Evolutionary conservation across 23 tunicate genomes (phyloP), one percentile per base, ranked within the genome.

Genomic region (Styela clava): DNA sequence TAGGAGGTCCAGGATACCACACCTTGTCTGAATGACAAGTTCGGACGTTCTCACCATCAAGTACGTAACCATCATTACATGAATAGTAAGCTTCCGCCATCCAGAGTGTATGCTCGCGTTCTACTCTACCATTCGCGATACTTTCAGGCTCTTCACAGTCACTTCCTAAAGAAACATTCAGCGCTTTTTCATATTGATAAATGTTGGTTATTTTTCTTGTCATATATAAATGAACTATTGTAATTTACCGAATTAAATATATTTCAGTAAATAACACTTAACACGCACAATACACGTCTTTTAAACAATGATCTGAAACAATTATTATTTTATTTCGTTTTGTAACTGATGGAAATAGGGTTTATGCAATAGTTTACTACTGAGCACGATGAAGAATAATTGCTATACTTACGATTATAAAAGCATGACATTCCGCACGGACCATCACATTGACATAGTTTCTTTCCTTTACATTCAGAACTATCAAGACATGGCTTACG

Each of bases 11-110:
- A 26, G 71, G 71, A 65, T 65, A 65, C 71, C 71, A 65, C 16
- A 5, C 16, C 71, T 65, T 65, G 16, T 65, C 71, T 5, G 71
- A 26, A 28, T 28, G 71, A 28, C 71, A 65, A 26, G 71, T 65
- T 28, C 71, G 71, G 16, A 65, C 71, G 16, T 28, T 16, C 16
- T 65, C 71, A 28, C 71, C 71, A 25, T 3, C 31, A 3, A 65
- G 7, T 9, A 65, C 9, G 16, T 25, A 65, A 5, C 71, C 71
- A 3, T 28, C 71, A 28, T 65, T 16, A 16, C 71, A 65, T 5
- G 71, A 25, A 28, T 65, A 65, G 9, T 26, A 65, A 3, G 31
- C 71, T 28, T 26, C 16, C 9, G 31, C 31, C 16, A 5, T 26
- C 71, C 30, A 25, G 31, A 28, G 30, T 26, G 31, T 65, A 26